These are phyloP conservation scores for Platichthys flesus DNA, from an alignment of 2,113 vertebrate genomes.

Conservation along the genomic window DNA sequence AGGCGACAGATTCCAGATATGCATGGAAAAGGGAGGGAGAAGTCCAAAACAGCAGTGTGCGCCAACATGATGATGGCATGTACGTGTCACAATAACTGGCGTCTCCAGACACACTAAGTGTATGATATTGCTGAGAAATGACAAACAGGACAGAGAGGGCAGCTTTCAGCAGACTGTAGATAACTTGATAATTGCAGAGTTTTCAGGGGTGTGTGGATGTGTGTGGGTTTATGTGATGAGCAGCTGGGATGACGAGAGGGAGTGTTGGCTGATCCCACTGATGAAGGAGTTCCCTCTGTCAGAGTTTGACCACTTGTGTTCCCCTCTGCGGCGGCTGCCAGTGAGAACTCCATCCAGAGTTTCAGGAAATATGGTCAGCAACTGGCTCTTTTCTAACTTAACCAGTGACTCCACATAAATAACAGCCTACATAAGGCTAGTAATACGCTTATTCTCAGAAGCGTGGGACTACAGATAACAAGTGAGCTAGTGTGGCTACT, in stretches of 20 bases:
- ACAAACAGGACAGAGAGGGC: not conserved
- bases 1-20: not conserved
- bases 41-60: too few species aligned
- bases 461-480: too few species aligned
- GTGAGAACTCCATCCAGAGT: too few species aligned
- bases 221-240: conserved; percentile 6
- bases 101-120: too few species aligned
- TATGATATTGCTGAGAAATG: not conserved
- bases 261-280: not conserved
- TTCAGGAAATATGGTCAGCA: not conserved
- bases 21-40: not conserved
- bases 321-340: not conserved
- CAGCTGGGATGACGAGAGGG: not conserved
- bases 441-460: too few species aligned
- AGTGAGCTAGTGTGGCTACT: too few species aligned
- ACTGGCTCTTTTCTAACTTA: not conserved
- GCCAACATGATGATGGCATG: not conserved
- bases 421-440: too few species aligned
- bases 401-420: too few species aligned
- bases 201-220: not conserved
- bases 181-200: not conserved
- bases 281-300: not conserved
- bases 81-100: too few species aligned
- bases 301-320: not conserved
- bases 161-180: not conserved